These are phyloP conservation scores for Bergia puertoricense DNA, from an alignment of 92 coral and sea anemone genomes.

Conservation along the genomic window DNA sequence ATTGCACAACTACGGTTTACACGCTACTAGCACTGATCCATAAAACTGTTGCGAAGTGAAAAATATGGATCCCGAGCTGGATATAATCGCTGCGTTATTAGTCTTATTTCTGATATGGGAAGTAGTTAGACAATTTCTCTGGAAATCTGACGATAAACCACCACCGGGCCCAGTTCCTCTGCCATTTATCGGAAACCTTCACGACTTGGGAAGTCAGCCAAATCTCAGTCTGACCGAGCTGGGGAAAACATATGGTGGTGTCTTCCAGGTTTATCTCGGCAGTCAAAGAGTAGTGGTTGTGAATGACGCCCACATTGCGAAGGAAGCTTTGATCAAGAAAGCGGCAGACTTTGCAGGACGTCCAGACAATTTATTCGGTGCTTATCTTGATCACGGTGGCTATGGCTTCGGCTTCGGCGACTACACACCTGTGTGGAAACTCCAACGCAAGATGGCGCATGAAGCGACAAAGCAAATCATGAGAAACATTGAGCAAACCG, in stretches of 20 bases:
- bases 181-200: slow-evolving; percentile 73
- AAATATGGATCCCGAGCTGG: neutral
- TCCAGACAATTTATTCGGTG: slow-evolving; percentile 60
- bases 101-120: slow-evolving; percentile 16
- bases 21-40: neutral
- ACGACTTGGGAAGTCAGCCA: slow-evolving; percentile 57
- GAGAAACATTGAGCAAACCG: slow-evolving; percentile 50
- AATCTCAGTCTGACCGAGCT: slow-evolving; percentile 61
- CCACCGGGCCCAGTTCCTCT: slow-evolving; percentile 73
- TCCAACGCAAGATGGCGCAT: slow-evolving; percentile 68
- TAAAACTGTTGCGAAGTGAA: neutral
- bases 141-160: neutral
- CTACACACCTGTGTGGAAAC: slow-evolving; percentile 67
- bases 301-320: slow-evolving; percentile 66
- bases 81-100: neutral
- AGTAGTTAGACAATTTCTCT: neutral
- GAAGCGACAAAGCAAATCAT: slow-evolving; percentile 64
- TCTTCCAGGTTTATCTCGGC: slow-evolving; percentile 68
- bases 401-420: slow-evolving; percentile 68
- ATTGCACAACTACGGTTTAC: neutral
- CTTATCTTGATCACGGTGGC: slow-evolving; percentile 62
- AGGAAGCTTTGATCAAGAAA: slow-evolving; percentile 71
- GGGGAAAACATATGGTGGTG: slow-evolving; percentile 67
- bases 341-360: slow-evolving; percentile 77
- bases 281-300: slow-evolving; percentile 58